Evolutionary conservation across 1,140 invertebrate species (phyloP).

Genomic region (Planococcus citri): DNA sequence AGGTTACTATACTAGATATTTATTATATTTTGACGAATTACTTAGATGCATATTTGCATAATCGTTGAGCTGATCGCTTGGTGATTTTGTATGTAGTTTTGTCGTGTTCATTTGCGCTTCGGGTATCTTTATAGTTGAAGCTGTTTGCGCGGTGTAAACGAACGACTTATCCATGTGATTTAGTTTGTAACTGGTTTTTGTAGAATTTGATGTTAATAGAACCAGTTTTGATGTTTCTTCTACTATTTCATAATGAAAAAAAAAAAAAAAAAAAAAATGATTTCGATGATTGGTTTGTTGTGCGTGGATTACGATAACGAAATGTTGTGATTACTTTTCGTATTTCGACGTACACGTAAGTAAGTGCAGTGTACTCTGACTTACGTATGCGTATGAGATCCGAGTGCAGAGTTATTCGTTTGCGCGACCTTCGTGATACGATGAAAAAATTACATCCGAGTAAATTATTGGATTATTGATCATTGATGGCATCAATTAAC

Average conservation of each 20-base stretch:
- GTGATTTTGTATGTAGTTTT: background rate
- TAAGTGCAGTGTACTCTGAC: too few species aligned
- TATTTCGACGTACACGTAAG: too few species aligned
- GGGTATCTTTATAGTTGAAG: background rate
- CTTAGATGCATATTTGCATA: background rate
- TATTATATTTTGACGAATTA: too few species aligned
- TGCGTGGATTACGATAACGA: background rate
- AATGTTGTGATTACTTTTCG: background rate
- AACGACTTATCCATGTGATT: background rate
- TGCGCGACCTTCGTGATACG: too few species aligned
- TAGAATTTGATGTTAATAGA: background rate
- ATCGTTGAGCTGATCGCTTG: background rate
- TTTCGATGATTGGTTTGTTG: background rate
- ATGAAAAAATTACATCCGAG: too few species aligned
- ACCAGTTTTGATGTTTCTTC: constrained; percentile 1
- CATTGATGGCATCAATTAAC: too few species aligned
- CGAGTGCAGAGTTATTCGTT: too few species aligned
- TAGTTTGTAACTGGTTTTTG: background rate
- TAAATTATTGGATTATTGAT: too few species aligned
- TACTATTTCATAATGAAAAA: background rate
- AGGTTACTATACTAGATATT: background rate
- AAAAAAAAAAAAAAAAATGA: too few species aligned
- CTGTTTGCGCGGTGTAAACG: background rate
- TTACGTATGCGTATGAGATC: too few species aligned
- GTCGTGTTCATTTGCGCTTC: background rate